Evolutionary conservation across 2,888 invertebrate genomes (phyloP).

Genomic region (Sclerodermus sp.): DNA sequence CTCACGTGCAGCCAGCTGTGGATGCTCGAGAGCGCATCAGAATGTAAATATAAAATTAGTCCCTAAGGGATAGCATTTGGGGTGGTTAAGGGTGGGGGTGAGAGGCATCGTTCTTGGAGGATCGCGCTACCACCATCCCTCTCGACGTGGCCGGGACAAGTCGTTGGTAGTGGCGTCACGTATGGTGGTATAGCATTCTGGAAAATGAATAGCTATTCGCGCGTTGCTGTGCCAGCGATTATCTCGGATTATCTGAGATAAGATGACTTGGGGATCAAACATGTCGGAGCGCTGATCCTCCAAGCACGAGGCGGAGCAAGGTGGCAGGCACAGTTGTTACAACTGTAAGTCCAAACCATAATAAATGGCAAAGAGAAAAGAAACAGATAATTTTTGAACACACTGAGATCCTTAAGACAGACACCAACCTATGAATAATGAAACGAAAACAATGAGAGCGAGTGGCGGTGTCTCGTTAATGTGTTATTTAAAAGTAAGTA

Average conservation of each 20-base stretch:
- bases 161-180: no score
- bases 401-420: slow-evolving; percentile 22
- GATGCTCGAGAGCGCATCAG: no score
- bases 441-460: slow-evolving; percentile 6
- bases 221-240: no score
- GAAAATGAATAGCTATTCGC: no score
- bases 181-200: no score
- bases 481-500: no score
- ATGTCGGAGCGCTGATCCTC: slow-evolving; percentile 44
- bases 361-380: slow-evolving; percentile 24
- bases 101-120: slow-evolving; percentile 43
- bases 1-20: no score
- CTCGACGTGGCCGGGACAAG: no score
- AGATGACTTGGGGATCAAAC: slow-evolving; percentile 39
- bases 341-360: slow-evolving; percentile 43
- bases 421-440: slow-evolving; percentile 22
- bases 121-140: slow-evolving; percentile 33
- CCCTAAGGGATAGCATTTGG: slow-evolving; percentile 46
- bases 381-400: slow-evolving; percentile 26
- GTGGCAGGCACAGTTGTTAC: slow-evolving; percentile 52
- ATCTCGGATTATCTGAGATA: no score
- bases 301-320: slow-evolving; percentile 49
- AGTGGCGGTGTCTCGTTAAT: slow-evolving; percentile 15
- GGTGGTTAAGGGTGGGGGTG: slow-evolving; percentile 19
- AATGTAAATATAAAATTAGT: slow-evolving; percentile 28